These are phyloP conservation scores for Zoroaster sp. DNA, from an alignment of 53 echinoderm and acorn worm genomes.

Conservation along the genomic window DNA sequence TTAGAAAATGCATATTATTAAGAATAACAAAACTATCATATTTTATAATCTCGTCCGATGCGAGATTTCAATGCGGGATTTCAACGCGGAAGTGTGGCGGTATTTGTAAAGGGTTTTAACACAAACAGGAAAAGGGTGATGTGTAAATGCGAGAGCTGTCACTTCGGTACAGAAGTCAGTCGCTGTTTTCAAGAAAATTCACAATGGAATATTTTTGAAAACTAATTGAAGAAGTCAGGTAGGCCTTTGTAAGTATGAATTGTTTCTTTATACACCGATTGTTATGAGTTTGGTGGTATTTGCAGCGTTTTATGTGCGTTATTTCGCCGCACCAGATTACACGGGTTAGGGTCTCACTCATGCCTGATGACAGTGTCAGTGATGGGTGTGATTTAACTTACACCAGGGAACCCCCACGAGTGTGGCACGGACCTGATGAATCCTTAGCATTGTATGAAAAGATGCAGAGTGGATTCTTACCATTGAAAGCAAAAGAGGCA, in stretches of 20 bases:
- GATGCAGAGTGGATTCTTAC: too few relatives aligned
- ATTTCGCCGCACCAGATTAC: too few relatives aligned
- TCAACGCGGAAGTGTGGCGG: slow-evolving; percentile 52
- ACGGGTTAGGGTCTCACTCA: too few relatives aligned
- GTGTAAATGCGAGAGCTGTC: background rate
- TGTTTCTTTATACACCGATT: too few relatives aligned
- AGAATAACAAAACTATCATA: background rate
- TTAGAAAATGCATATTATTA: background rate
- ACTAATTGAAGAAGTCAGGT: background rate
- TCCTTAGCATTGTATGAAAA: too few relatives aligned
- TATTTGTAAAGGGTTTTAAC: slow-evolving; percentile 32
- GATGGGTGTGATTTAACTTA: too few relatives aligned
- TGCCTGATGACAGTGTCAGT: too few relatives aligned
- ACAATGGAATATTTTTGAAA: background rate
- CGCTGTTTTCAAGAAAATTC: background rate
- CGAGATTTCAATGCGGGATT: slow-evolving; percentile 41
- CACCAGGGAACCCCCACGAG: too few relatives aligned
- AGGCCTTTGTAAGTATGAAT: background rate
- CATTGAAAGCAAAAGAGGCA: too few relatives aligned
- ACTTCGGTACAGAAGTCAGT: background rate
- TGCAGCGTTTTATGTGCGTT: background rate
- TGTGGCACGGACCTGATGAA: too few relatives aligned
- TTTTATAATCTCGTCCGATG: background rate
- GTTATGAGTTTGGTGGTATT: too few relatives aligned
- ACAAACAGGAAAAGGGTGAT: background rate